Evolutionary conservation across 2,113 vertebrate genomes (phyloP), one percentile per base, ranked within the genome.

Genomic region (Paraplagusia blochii): DNA sequence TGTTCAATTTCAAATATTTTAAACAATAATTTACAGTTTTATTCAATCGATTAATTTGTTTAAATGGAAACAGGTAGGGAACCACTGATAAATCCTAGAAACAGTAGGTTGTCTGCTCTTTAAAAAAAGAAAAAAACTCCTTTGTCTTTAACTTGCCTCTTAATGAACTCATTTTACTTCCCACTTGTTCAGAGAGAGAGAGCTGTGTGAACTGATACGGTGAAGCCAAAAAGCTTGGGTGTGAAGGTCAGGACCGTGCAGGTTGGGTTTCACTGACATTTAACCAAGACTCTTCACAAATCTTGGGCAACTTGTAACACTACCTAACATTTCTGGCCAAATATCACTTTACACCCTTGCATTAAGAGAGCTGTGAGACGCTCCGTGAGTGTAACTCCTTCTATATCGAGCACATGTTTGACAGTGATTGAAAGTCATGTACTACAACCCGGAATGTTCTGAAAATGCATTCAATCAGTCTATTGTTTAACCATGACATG

Each of bases 241-340:
- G 22, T 43, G 11, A 50, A 51, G 14, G 49, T 43, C 56, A 59
- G 1, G 29, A 2, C 1, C 6, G 43, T 48, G 16, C 44, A 17
- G n/a, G 17, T 9, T 15, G 43, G 15, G 36, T 50, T 43, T 53
- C 14, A 19, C 4, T 60, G 51, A 60, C 55, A 59, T 68, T 54
- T 53, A 52, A 60, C 7, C 4, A 13, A 22, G 29, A 16, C 43
- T 9, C 36, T 50, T 48, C 36, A 59, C 11, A 7, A 36, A 42
- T 19, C 15, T 14, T 16, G 15, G 15, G 8, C 47, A 45, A 7
- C 3, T 40, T 7, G 1, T 38, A 29, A 39, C 17, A 53, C 15
- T 46, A 53, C 9, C 44, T 52, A n/a, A n/a, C 4, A 15, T 39
- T 39, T 38, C 11, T 8, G 38, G 12, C 9, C 33, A 9, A 29